These are phyloP conservation scores for Cyphomyrus discorhynchus DNA, from an alignment of 2,113 vertebrate species.

Conservation along the genomic window DNA sequence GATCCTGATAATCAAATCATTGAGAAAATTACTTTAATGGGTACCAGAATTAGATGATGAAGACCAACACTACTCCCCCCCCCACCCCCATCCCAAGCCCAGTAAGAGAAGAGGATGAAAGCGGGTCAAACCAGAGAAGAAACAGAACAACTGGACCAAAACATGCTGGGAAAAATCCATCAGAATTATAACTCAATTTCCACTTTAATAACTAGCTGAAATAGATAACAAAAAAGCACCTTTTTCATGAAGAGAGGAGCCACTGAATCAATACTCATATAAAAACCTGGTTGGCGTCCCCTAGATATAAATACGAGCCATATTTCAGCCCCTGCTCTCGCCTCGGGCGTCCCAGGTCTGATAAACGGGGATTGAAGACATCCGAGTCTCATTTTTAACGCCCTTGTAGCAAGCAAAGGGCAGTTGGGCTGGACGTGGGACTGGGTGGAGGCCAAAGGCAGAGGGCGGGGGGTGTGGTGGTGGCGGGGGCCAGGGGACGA, in stretches of 20 bases:
- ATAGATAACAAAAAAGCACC: slow-evolving; percentile 42
- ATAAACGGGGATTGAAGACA: slow-evolving; percentile 51
- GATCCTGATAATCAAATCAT: neutral
- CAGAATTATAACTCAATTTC: slow-evolving; percentile 49
- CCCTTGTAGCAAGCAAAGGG: slow-evolving; percentile 62
- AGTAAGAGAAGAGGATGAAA: neutral
- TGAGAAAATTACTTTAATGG: neutral
- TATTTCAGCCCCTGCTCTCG: slow-evolving; percentile 58
- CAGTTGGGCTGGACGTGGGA: slow-evolving; percentile 42
- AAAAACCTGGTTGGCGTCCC: slow-evolving; percentile 58
- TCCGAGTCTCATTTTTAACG: slow-evolving; percentile 52
- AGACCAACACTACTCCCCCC: neutral
- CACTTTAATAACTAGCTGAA: slow-evolving; percentile 45
- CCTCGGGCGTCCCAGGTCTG: slow-evolving; percentile 43
- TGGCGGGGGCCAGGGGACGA: neutral
- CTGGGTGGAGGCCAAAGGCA: slow-evolving; percentile 13
- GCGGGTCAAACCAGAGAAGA: neutral
- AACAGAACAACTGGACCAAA: slow-evolving; percentile 19
- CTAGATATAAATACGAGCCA: slow-evolving; percentile 63
- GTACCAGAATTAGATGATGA: neutral
- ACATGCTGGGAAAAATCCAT: slow-evolving; percentile 32
- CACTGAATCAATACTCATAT: slow-evolving; percentile 62
- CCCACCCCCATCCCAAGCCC: neutral
- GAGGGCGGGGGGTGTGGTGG: neutral
- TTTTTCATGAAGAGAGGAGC: slow-evolving; percentile 47